Base-by-base conservation (phyloP, 2,888 invertebrate genomes). In the Nephrocerus scutellatus region DNA sequence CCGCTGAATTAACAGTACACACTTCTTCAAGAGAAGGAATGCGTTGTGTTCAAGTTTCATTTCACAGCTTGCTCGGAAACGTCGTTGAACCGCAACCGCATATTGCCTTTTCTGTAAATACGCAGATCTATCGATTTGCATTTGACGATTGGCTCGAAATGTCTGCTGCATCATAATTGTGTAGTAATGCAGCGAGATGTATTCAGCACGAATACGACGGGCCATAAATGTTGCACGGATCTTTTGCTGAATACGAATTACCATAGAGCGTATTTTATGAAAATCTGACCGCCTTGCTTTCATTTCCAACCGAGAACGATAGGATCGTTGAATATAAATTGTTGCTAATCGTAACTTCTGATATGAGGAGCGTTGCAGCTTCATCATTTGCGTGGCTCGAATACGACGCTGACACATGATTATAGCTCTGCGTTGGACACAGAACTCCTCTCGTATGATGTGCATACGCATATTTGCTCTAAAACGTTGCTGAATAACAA, bases 401-500 rank as follows among this genome's bases (percentile, higher is more conserved):
- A 50, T 41, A 6, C 37, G 46, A 68, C 68, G 54, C 60, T 70
- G 53, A n/a, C 59, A 43, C 18, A 30, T 45, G 3, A 55, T 45
- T 9, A 50, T 43, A 18, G 60, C 53, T 5, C 46, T 16, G 41
- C 54, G 62, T 2, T 55, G 42, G 6, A 43, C 36, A 9, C 44
- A 29, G 36, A 55, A 63, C 3, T 44, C 30, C 0, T 41, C 30
- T 26, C 58, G 51, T 5, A 60, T 44, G 5, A 12, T 33, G 36
- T 51, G 54, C 63, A 62, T 66, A 5, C 52, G 10, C 26, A 33
- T 32, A 16, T 14, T 33, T 49, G 73, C 71, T 53, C 66, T 66
- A 46, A 64, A 73, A 40, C 59, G 63, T 2, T 47, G 53, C 55
- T 77, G 77, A 12, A 75, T 41, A 1, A 44, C 40, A 3, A 70